Conservation (phyloP, 2,113 vertebrate species). For the Alethe diademata region DNA sequence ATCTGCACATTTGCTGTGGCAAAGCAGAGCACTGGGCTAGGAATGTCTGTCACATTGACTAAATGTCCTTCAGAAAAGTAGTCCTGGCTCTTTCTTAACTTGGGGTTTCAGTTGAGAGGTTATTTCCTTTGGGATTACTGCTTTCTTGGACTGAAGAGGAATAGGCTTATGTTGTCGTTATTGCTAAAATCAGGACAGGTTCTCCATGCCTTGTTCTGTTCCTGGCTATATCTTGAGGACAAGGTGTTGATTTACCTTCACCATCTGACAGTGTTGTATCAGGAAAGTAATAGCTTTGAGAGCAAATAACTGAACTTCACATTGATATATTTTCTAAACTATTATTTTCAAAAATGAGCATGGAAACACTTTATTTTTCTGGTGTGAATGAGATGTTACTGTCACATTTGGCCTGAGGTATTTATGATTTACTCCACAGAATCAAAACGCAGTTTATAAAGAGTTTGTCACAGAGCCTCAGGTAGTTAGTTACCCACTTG, state of each 20-base stretch:
- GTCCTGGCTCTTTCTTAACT: neutral
- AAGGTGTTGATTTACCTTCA: neutral
- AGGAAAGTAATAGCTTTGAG: conserved; percentile 1
- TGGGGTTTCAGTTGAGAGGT: neutral
- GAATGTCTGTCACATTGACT: neutral
- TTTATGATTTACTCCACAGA: neutral
- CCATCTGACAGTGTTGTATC: neutral
- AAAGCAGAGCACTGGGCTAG: neutral
- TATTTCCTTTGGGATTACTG: neutral
- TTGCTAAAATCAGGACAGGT: neutral
- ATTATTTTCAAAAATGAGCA: conserved; percentile 40
- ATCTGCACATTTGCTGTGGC: neutral
- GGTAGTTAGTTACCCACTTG: neutral
- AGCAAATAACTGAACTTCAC: conserved; percentile 3
- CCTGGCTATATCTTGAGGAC: neutral
- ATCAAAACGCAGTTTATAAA: conserved; percentile 5
- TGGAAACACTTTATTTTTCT: conserved; percentile 9
- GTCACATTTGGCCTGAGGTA: neutral
- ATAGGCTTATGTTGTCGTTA: neutral
- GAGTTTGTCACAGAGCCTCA: conserved; percentile 4
- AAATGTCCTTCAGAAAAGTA: neutral
- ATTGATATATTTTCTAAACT: neutral
- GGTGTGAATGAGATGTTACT: neutral
- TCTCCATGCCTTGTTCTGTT: neutral
- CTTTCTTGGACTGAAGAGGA: neutral